These are phyloP conservation scores for Psylliodes chrysocephalus DNA, from an alignment of 2,888 invertebrate species.

Conservation along the genomic window DNA sequence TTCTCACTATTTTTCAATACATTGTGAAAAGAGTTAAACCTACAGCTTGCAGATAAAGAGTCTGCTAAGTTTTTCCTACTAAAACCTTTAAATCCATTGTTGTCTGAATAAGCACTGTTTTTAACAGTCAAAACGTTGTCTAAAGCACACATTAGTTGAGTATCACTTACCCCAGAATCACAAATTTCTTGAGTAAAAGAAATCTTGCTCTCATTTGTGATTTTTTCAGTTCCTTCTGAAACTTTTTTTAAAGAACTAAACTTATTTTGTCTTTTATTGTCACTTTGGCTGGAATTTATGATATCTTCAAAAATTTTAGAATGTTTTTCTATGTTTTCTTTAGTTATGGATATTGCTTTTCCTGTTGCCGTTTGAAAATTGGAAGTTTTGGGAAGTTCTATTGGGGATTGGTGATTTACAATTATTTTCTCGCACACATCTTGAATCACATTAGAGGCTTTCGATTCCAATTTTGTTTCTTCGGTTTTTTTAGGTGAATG, in stretches of 20 bases:
- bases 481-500: neutral
- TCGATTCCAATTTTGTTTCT: neutral
- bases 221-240: neutral
- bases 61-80: constrained; percentile 13
- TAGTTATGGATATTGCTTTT: constrained; percentile 55
- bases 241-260: constrained; percentile 42
- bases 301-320: constrained; percentile 59
- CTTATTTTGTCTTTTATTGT: constrained; percentile 38
- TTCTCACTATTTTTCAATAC: constrained; percentile 7
- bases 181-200: constrained; percentile 36
- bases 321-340: constrained; percentile 54
- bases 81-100: constrained; percentile 37
- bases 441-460: neutral
- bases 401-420: neutral
- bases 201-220: constrained; percentile 25
- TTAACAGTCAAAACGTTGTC: constrained; percentile 21
- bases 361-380: constrained; percentile 51
- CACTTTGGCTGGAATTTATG: constrained; percentile 38
- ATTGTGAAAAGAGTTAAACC: neutral
- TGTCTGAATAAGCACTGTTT: neutral
- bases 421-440: constrained; percentile 12
- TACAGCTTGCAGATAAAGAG: neutral
- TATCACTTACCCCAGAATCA: constrained; percentile 33
- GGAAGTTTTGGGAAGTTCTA: constrained; percentile 18
- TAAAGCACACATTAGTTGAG: constrained; percentile 28